Evolutionary conservation across 64 coral and sea anemone genomes (phyloP), one percentile per base, ranked within the genome.

Genomic region (Porites australiensis): DNA sequence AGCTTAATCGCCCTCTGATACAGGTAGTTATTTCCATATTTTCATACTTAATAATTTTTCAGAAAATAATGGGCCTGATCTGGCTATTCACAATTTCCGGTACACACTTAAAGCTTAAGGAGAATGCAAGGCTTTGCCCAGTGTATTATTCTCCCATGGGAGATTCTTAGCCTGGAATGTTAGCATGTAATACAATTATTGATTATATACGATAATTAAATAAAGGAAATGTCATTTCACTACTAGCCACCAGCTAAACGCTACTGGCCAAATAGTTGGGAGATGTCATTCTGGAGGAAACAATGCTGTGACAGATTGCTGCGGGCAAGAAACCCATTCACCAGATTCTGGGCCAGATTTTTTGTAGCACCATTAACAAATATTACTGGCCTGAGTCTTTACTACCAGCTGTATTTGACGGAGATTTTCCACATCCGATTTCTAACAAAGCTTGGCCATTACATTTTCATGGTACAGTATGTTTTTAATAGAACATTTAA

Each of bases 351-450:
- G 70, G 91, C 63, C 14, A 59, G 15, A 44, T 90, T 96, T 8
- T 87, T 96, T 73, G 95, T 96, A 6, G n/a, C 95, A n/a, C 95
- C 95, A 66, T 61, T 96, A 19, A 87, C 82, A 11, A 93, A 96
- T 82, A 88, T 96, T 2, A 96, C 95, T 12, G 88, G 87, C 6
- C 10, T 96, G 0, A 96, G 95, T 53, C 87, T 96, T 46, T 90
- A 96, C 82, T 96, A 90, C 48, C 95, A 96, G 82, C 76, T 96
- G 14, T 96, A 96, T 52, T 45, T 96, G 13, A 15, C 27, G 3
- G 95, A 96, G 51, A 96, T 96, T 50, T 96, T 96, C 78, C 95
- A 96, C 61, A 59, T 85, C 6, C 93, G 47, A 57, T 96, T 96
- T 79, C 4, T 13, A 44, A 96, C 95, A 52, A 83, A 85, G 45